Conservation (phyloP, 1,140 invertebrate genomes). For the Bradysia coprophila region DNA sequence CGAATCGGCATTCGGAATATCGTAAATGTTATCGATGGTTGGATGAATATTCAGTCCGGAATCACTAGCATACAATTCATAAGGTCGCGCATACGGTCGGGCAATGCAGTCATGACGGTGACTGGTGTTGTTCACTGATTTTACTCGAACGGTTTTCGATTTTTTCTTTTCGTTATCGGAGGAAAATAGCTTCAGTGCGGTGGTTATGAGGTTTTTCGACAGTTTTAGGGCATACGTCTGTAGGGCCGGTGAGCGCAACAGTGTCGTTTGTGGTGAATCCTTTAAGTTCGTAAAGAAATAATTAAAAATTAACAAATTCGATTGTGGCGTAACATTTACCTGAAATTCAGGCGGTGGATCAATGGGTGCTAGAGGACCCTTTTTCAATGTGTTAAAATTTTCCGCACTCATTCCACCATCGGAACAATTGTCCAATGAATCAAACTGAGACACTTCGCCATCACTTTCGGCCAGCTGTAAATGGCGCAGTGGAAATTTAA, state of each 20-base stretch:
- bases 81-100: no score
- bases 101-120: no score
- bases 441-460: slow-evolving; percentile 42
- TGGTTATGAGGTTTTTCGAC: slow-evolving; percentile 2
- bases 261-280: slow-evolving; percentile 22
- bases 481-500: slow-evolving; percentile 4
- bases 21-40: slow-evolving; percentile 23
- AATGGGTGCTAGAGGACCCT: slow-evolving; percentile 49
- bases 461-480: slow-evolving; percentile 40
- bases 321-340: no score
- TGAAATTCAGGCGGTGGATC: slow-evolving; percentile 66
- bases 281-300: no score
- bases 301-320: slow-evolving; percentile 4
- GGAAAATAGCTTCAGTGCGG: background rate
- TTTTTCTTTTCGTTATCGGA: no score
- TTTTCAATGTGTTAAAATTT: slow-evolving; percentile 64
- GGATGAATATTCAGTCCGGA: slow-evolving; percentile 19
- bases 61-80: slow-evolving; percentile 18
- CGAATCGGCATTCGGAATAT: slow-evolving; percentile 16
- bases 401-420: slow-evolving; percentile 50
- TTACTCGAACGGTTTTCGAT: no score
- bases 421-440: slow-evolving; percentile 43
- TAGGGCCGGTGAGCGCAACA: slow-evolving; percentile 15
- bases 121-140: no score
- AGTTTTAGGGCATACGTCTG: slow-evolving; percentile 3